Conservation (phyloP, 2,113 vertebrate genomes). For the Trachemys scripta region DNA sequence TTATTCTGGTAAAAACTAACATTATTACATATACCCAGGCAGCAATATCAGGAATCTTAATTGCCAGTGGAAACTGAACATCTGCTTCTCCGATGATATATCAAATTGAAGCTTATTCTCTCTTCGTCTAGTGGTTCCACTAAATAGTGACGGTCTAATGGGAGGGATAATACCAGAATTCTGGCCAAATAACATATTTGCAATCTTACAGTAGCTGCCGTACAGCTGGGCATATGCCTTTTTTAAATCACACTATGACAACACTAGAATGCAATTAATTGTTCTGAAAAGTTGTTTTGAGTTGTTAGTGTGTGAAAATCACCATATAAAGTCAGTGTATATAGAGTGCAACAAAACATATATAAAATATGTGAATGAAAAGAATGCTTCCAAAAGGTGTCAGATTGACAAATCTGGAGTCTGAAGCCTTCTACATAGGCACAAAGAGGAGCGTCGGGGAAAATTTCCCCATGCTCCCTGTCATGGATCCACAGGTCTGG, state of each 20-base stretch:
- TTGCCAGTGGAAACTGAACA: background rate
- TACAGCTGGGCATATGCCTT: rapidly evolving
- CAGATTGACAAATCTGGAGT: background rate
- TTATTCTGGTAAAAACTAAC: background rate
- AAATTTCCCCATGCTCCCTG: background rate
- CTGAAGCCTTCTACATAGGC: background rate
- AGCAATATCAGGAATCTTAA: background rate
- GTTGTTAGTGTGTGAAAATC: background rate
- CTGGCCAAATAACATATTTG: rapidly evolving
- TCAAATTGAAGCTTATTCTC: background rate
- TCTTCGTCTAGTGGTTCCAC: background rate
- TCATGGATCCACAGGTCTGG: no score
- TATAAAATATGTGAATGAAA: background rate
- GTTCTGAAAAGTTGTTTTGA: background rate
- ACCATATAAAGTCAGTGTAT: background rate
- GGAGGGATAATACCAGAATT: background rate
- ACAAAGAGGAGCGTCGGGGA: background rate
- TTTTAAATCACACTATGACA: background rate
- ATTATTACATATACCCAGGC: background rate
- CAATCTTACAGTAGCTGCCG: background rate
- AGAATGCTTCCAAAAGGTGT: background rate
- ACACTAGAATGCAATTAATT: background rate
- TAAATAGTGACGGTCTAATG: background rate
- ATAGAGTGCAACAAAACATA: rapidly evolving
- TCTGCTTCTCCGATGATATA: background rate